Percentiles rank a stretch among this genome's conserved stretches.
Evolutionary conservation across 2,113 vertebrate species (phyloP).

Genomic region (Galemys pyrenaicus): DNA sequence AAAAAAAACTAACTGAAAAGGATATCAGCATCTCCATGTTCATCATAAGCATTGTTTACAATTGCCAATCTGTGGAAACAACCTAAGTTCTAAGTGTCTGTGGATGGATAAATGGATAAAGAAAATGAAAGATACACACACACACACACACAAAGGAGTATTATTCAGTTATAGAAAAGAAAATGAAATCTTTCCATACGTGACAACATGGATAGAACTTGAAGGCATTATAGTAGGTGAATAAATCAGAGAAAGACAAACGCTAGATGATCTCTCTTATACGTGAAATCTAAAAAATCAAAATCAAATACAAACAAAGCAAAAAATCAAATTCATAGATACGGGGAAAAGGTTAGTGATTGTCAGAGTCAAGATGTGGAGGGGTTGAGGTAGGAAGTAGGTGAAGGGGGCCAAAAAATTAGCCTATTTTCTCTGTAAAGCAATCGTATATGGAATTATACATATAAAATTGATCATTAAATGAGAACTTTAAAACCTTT

Average conservation of each 20-base stretch:
- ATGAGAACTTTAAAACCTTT: background rate
- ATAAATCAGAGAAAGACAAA: background rate
- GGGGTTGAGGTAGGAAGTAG: background rate
- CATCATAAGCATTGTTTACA: background rate
- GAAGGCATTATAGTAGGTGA: background rate
- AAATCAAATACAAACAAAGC: background rate
- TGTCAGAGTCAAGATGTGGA: background rate
- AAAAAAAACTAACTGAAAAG: background rate
- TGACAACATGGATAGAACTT: background rate
- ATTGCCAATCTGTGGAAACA: background rate
- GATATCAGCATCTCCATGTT: background rate
- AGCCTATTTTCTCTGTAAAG: conserved; percentile 6
- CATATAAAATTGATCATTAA: background rate
- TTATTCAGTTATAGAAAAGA: background rate
- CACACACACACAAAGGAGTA: background rate
- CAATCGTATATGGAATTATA: background rate
- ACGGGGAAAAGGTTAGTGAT: too few relatives aligned
- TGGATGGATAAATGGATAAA: background rate
- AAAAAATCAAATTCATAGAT: background rate
- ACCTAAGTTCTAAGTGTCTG: background rate
- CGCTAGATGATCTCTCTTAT: background rate
- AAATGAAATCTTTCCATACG: background rate
- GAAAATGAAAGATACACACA: background rate
- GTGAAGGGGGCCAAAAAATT: background rate
- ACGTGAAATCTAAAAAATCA: background rate